These are phyloP conservation scores for Prionchulus punctatus DNA, from an alignment of 2,888 invertebrate species.

Conservation along the genomic window DNA sequence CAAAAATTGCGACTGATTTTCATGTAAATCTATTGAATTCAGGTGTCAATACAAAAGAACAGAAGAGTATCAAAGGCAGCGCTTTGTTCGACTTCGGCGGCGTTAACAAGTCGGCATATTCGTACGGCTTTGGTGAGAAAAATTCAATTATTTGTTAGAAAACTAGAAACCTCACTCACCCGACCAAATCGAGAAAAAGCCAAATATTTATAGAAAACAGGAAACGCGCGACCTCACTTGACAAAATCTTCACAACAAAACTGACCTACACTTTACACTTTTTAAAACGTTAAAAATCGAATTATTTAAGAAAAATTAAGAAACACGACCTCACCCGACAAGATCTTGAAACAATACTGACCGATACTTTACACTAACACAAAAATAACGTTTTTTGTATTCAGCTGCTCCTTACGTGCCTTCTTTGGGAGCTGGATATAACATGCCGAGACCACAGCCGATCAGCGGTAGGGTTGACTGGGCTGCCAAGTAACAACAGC, in stretches of 20 bases:
- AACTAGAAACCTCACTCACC: too few species aligned
- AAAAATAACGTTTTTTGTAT: conserved; percentile 11
- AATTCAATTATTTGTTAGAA: too few species aligned
- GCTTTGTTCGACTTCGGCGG: conserved; percentile 18
- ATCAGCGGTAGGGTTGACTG: not conserved
- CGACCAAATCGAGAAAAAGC: too few species aligned
- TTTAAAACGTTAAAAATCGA: too few species aligned
- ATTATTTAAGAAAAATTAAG: too few species aligned
- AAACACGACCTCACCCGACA: too few species aligned
- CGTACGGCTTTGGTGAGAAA: too few species aligned
- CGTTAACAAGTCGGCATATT: conserved; percentile 1
- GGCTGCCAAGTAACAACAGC: not conserved
- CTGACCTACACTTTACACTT: too few species aligned
- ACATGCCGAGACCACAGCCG: not conserved
- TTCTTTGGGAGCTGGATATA: conserved; percentile 17
- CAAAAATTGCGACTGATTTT: too few species aligned
- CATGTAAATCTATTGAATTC: not conserved
- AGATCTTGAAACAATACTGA: too few species aligned
- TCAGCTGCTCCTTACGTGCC: conserved; percentile 22
- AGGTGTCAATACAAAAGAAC: conserved; percentile 13
- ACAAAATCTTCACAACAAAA: too few species aligned
- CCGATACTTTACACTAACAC: not conserved
- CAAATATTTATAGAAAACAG: conserved; percentile 13
- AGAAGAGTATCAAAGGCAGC: conserved; percentile 15
- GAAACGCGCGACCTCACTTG: too few species aligned